Evolutionary conservation across 2,888 invertebrate species (phyloP).

Genomic region (Diaperis boleti): DNA sequence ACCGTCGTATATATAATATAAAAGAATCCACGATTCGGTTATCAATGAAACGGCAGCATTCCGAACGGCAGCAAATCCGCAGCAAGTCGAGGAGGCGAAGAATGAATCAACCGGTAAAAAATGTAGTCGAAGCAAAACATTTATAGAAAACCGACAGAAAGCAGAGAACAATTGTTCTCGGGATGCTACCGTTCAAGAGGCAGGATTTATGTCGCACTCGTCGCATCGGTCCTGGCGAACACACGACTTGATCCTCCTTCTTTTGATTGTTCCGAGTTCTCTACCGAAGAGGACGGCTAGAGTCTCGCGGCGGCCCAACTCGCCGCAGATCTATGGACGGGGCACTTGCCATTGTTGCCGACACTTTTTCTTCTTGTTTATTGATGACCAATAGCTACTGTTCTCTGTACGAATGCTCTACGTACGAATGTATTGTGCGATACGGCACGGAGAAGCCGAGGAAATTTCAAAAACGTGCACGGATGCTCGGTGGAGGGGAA

Average conservation of each 20-base stretch:
- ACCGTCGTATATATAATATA: too few relatives aligned
- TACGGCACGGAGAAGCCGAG: conserved; percentile 15
- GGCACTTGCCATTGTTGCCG: conserved; percentile 65
- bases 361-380: conserved; percentile 66
- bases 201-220: conserved; percentile 63
- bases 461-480: conserved; percentile 36
- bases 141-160: conserved; percentile 65
- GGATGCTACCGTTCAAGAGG: conserved; percentile 65
- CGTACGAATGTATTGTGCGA: too few relatives aligned
- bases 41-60: conserved; percentile 18
- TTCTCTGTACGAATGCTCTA: conserved; percentile 58
- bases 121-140: conserved; percentile 53
- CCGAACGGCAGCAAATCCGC: conserved; percentile 13
- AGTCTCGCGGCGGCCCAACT: conserved; percentile 55
- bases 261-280: conserved; percentile 38
- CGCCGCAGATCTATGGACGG: conserved; percentile 63
- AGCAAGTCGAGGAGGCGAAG: background rate
- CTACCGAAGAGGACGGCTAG: conserved; percentile 52
- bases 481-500: conserved; percentile 15
- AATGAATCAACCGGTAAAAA: conserved; percentile 12
- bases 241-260: conserved; percentile 47
- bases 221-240: conserved; percentile 52
- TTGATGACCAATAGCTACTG: conserved; percentile 65
- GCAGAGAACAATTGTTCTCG: conserved; percentile 66
- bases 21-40: too few relatives aligned